phyloP scores from a whole-genome alignment of 2,888 invertebrate genomes.

The Megamerina dolium region DNA sequence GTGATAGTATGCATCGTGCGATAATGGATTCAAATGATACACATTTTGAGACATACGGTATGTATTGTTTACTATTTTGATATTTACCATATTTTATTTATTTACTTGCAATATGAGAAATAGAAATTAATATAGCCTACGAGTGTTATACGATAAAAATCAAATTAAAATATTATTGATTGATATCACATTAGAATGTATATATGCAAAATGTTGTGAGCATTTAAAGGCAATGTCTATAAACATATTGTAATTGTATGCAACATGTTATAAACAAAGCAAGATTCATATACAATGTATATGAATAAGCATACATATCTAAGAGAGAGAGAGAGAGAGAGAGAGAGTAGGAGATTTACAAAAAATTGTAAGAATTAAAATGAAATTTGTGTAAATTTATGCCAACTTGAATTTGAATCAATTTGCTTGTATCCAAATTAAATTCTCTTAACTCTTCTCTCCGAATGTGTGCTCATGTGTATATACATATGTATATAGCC shows the following conservation, averaged over 20 bases:
- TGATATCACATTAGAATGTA: not conserved
- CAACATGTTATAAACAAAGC: not conserved
- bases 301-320: not conserved
- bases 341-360: too few relatives aligned
- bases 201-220: not conserved
- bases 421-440: not conserved
- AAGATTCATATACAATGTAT: not conserved
- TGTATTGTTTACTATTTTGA: too few relatives aligned
- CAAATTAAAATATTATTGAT: not conserved
- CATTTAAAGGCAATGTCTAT: too few relatives aligned
- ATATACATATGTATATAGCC: not conserved
- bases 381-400: constrained; percentile 10
- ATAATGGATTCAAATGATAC: constrained; percentile 49
- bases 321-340: too few relatives aligned
- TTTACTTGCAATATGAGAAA: too few relatives aligned
- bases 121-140: too few relatives aligned
- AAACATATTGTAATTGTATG: too few relatives aligned
- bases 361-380: too few relatives aligned
- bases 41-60: constrained; percentile 49
- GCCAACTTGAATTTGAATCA: constrained; percentile 9
- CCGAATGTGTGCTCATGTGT: not conserved
- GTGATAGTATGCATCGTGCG: constrained; percentile 46
- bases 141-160: too few relatives aligned
- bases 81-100: too few relatives aligned
- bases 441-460: too few relatives aligned